These are phyloP conservation scores for Antigone vipio DNA, from an alignment of 2,113 vertebrate genomes.

Conservation along the genomic window DNA sequence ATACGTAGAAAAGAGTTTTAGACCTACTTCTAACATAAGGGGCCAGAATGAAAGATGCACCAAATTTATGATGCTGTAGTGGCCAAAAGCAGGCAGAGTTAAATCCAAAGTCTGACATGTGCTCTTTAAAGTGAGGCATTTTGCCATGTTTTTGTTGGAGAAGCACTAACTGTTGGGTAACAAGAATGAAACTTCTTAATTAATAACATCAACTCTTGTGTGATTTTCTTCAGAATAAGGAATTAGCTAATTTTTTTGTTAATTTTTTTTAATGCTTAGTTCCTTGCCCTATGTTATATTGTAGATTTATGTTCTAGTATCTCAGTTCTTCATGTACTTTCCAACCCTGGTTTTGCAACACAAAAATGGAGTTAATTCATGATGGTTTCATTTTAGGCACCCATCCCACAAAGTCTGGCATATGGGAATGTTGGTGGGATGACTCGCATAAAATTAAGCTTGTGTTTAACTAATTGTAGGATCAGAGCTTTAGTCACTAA, in stretches of 20 bases:
- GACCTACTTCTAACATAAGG: not conserved
- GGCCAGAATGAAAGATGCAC: not conserved
- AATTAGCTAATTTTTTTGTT: not conserved
- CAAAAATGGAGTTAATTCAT: conserved; percentile 22
- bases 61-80: not conserved
- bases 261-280: not conserved
- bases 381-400: conserved; percentile 13
- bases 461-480: conserved; percentile 13
- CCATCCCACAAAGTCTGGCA: not conserved
- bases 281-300: not conserved
- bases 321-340: not conserved
- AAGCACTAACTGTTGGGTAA: not conserved
- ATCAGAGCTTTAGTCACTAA: conserved; percentile 3
- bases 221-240: not conserved
- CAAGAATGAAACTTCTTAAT: conserved; percentile 30
- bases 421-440: not conserved
- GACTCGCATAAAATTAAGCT: conserved; percentile 35
- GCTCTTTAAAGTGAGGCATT: not conserved
- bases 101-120: not conserved
- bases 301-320: conserved; percentile 6
- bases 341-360: not conserved
- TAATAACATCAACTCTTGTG: not conserved
- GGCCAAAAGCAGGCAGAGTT: not conserved
- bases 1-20: not conserved
- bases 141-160: conserved; percentile 55